Conservation (phyloP, 1,140 invertebrate species). For the Apocrypta bakeri region DNA sequence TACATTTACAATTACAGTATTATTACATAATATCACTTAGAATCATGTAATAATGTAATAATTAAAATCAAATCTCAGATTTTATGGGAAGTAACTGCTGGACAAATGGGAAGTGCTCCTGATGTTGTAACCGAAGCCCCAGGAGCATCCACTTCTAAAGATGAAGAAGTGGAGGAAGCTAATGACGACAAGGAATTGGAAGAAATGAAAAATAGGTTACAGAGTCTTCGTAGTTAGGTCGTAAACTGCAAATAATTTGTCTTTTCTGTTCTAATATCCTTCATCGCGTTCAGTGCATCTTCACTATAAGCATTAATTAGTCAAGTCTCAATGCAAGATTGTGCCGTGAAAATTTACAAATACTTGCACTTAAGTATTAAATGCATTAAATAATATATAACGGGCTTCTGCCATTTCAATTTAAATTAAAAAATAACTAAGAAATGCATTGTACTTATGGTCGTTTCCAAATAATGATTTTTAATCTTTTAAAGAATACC, state of each 20-base stretch:
- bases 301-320: slow-evolving; percentile 16
- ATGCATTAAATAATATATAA: background rate
- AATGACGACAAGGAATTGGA: slow-evolving; percentile 87
- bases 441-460: background rate
- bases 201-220: slow-evolving; percentile 89
- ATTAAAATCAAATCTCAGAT: slow-evolving; percentile 75
- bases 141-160: slow-evolving; percentile 75
- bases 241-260: background rate
- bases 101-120: slow-evolving; percentile 92
- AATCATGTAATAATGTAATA: background rate
- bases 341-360: background rate
- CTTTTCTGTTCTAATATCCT: background rate
- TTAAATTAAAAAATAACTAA: background rate
- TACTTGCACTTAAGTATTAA: slow-evolving; percentile 43
- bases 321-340: too few species aligned
- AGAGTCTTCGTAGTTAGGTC: slow-evolving; percentile 86
- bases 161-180: slow-evolving; percentile 76
- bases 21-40: too few species aligned
- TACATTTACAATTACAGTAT: background rate
- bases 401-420: background rate
- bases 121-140: slow-evolving; percentile 82
- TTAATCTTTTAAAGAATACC: background rate
- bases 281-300: slow-evolving; percentile 4
- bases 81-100: slow-evolving; percentile 96
- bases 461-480: background rate